Evolutionary conservation across 1,140 invertebrate species (phyloP), one percentile per base, ranked within the genome.

Genomic region (Asobara japonica): DNA sequence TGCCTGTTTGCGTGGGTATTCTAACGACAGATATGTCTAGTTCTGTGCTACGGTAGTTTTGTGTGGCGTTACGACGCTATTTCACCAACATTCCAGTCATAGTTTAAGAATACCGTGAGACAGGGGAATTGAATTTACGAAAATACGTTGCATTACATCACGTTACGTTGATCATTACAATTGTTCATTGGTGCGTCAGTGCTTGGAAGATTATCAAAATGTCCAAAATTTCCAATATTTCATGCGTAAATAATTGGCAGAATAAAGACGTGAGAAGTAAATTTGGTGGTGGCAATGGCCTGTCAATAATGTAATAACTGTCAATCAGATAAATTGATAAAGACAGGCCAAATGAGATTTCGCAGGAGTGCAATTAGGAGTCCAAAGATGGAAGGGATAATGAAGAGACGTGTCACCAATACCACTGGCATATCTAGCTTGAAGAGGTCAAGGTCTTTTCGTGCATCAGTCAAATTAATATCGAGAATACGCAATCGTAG

Each of bases 391-490:
- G 84, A 86, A 76, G 69, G 86, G 56, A 77, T 79, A 8, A 74
- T 76, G 45, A 64, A 29, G 20, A 78, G 77, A 25, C 77, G 79
- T 45, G 75, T 69, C 16, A 73, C 76, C 22, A 76, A 27, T 27
- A n/a, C 29, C 66, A 70, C 76, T 66, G 73, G 79, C 45, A 76
- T 80, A 31, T 79, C 82, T 18, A 84, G 77, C 25, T 82, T 92
- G 72, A 90, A 91, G 36, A 89, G 92, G 74, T 91, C 92, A 72
- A 89, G 91, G 76, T 93, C 92, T 33, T 91, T 94, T 75, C 89
- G 93, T 69, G 91, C 91, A 36, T 94, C 93, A 33, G 84, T 94
- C 51, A 90, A 91, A 74, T 83, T 93, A 72, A 90, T 94, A 73
- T 81, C 86, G 3, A 86, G 85, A 48, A 82, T 87, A 8, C 79